Evolutionary conservation across 2,113 vertebrate species (phyloP).

Genomic region (Geothlypis trichas): DNA sequence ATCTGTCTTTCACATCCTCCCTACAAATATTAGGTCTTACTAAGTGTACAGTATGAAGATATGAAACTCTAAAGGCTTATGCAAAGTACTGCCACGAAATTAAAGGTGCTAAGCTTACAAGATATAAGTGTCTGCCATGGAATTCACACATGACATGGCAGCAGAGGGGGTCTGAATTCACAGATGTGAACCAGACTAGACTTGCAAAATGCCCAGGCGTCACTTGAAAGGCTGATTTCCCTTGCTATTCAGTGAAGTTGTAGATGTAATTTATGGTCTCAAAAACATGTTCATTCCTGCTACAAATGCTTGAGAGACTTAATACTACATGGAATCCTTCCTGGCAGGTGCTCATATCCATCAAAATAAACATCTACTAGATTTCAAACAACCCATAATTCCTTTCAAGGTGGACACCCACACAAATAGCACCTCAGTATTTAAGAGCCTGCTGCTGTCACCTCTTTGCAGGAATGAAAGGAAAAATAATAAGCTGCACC

Average conservation of each 20-base stretch:
- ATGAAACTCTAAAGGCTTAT: slow-evolving; percentile 11
- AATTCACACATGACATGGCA: slow-evolving; percentile 14
- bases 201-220: background rate
- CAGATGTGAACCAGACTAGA: background rate
- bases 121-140: slow-evolving; percentile 11
- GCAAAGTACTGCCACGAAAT: slow-evolving; percentile 11
- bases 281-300: background rate
- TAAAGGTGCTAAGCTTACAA: slow-evolving; percentile 37
- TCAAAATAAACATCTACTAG: background rate
- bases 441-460: background rate
- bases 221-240: background rate
- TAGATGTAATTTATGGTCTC: background rate
- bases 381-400: background rate
- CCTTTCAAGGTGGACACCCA: background rate
- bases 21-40: slow-evolving; percentile 15
- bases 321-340: background rate
- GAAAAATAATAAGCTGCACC: background rate
- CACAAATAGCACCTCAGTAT: background rate
- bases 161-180: slow-evolving; percentile 1
- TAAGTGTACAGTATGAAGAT: background rate
- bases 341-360: background rate
- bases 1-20: slow-evolving; percentile 41
- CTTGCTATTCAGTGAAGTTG: background rate
- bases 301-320: background rate
- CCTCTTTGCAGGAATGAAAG: background rate